phyloP scores from a whole-genome alignment of 2,113 vertebrate species.

The Macaca mulatta region DNA sequence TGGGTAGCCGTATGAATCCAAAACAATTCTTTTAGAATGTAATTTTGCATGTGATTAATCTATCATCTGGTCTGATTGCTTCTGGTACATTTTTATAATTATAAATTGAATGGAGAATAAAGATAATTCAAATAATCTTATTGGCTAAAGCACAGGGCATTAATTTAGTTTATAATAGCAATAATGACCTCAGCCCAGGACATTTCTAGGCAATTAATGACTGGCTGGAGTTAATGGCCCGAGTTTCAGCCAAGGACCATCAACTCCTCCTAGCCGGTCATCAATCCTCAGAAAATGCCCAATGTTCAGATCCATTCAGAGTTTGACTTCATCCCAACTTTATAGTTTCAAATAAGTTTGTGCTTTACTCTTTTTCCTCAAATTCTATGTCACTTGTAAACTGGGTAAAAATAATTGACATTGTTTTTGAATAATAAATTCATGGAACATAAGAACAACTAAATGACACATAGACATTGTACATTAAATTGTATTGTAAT shows the following conservation, averaged over 20 bases:
- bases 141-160: slow-evolving; percentile 69
- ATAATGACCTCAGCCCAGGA: slow-evolving; percentile 78
- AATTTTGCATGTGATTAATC: slow-evolving; percentile 74
- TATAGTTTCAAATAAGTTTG: slow-evolving; percentile 45
- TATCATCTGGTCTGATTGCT: slow-evolving; percentile 68
- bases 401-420: neutral
- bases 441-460: neutral
- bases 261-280: slow-evolving; percentile 77
- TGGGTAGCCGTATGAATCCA: slow-evolving; percentile 35
- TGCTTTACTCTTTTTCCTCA: slow-evolving; percentile 26
- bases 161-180: slow-evolving; percentile 78
- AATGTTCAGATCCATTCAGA: slow-evolving; percentile 62
- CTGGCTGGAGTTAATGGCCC: slow-evolving; percentile 75
- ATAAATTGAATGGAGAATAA: slow-evolving; percentile 69
- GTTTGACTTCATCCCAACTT: slow-evolving; percentile 31
- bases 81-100: slow-evolving; percentile 75
- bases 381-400: neutral
- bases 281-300: slow-evolving; percentile 81
- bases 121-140: slow-evolving; percentile 74
- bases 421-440: neutral
- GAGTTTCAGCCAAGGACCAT: slow-evolving; percentile 81
- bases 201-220: slow-evolving; percentile 82
- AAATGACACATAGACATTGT: neutral
- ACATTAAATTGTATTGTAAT: neutral
- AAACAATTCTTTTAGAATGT: slow-evolving; percentile 73